Evolutionary conservation across 1,140 invertebrate genomes (phyloP).

Genomic region (Penaeus japonicus): DNA sequence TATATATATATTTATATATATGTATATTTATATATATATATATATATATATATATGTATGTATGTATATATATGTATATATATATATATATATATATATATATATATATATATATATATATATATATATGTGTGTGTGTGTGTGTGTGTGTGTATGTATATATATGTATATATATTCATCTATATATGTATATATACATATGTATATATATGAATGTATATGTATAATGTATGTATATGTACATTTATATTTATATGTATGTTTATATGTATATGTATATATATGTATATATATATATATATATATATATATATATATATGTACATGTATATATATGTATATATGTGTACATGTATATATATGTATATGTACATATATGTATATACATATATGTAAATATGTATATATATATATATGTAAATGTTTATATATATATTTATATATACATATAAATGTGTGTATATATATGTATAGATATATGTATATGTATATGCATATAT

Average conservation of each 20-base stretch:
- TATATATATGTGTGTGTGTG: constrained; percentile 13
- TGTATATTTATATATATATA: neutral
- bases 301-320: constrained; percentile 1
- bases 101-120: constrained; percentile 7
- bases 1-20: neutral
- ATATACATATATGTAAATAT: neutral
- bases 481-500: neutral
- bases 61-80: neutral
- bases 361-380: neutral
- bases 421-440: neutral
- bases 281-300: neutral
- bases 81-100: neutral
- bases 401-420: neutral
- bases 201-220: neutral
- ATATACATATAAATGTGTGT: neutral
- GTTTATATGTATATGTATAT: no score
- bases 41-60: constrained; percentile 13
- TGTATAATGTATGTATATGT: neutral
- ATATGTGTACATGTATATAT: neutral
- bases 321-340: neutral
- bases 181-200: neutral
- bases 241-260: no score
- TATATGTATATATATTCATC: neutral
- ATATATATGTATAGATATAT: constrained; percentile 4
- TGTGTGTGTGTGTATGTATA: neutral